Conservation (phyloP, 1,140 invertebrate species). For the Lordiphosa clarofinis region DNA sequence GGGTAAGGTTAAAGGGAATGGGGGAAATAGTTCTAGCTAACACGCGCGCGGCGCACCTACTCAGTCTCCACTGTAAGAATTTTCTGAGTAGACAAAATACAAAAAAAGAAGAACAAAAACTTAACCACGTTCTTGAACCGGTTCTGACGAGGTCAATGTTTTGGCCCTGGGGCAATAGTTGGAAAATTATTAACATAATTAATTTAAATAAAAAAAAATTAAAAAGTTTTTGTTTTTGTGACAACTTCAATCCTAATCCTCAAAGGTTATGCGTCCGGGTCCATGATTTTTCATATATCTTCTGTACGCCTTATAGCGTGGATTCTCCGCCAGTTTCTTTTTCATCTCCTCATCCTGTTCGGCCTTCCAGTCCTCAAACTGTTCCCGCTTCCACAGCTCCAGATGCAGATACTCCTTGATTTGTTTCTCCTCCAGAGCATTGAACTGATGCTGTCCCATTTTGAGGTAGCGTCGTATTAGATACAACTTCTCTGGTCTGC, state of each 20-base stretch:
- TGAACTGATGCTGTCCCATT: constrained; percentile 85
- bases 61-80: constrained; percentile 22
- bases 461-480: constrained; percentile 89
- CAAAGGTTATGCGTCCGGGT: constrained; percentile 88
- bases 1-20: neutral
- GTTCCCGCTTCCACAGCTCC: constrained; percentile 90
- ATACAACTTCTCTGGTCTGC: constrained; percentile 90
- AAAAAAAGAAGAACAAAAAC: constrained; percentile 15
- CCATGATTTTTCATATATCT: constrained; percentile 91
- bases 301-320: constrained; percentile 88
- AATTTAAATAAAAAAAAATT: constrained; percentile 20
- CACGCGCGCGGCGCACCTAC: neutral
- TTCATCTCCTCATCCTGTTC: constrained; percentile 91
- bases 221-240: neutral
- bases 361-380: constrained; percentile 89
- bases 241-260: constrained; percentile 81
- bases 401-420: constrained; percentile 86
- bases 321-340: constrained; percentile 88
- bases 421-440: constrained; percentile 87
- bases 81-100: constrained; percentile 11
- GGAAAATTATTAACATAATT: constrained; percentile 45
- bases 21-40: constrained; percentile 34
- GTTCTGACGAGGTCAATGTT: constrained; percentile 66
- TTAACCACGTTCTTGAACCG: constrained; percentile 65
- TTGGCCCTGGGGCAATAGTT: constrained; percentile 24